Evolutionary conservation across 2,797 vertebrate genomes (phyloP), one percentile per base, ranked within the genome.

Genomic region (Anomalospiza imberbis): DNA sequence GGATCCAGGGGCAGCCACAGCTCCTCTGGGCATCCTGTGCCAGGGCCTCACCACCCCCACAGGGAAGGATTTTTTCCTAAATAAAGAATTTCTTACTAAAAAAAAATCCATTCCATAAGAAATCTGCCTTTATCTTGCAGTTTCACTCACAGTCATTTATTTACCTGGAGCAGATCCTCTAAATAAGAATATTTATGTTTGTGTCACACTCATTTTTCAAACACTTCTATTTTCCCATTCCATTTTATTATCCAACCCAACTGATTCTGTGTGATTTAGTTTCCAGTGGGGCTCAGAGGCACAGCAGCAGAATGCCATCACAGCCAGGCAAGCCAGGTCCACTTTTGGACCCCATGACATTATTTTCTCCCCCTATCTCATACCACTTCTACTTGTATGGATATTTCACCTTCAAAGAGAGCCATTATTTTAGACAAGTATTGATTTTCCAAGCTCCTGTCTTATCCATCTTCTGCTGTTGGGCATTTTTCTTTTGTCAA

Each of bases 401-500:
- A 29, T 32, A 80, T 87, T 91, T 79, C 47, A 72, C 10, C 50
- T 83, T 61, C 53, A 85, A 92, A 40, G 3, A 54, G 6, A 85
- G n/a, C 44, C 66, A 62, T 81, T 85, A 24, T 40, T 95, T 91
- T 38, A 54, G n/a, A 34, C 28, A 89, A 67, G 15, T 9, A 80
- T 15, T 80, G 67, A 83, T 77, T 85, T 79, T 85, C 36, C 42
- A 70, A 63, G 36, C 51, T 76, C 45, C 67, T 90, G 7, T 82
- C 82, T 71, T 54, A 28, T 80, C 83, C 78, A 57, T 92, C 58
- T 78, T 89, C 50, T 85, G 22, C 22, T 84, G 54, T 3, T 60
- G 65, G 62, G 17, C 68, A 34, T 80, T 94, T 95, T 92, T 88
- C 72, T 84, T 83, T 80, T 83, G 55, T 92, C 81, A 55, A 80